A percentile compares a stretch with the other conserved stretches of the same genome.
Evolutionary conservation across 2,113 vertebrate species (phyloP).

Genomic region (Microcebus lehilahytsara): DNA sequence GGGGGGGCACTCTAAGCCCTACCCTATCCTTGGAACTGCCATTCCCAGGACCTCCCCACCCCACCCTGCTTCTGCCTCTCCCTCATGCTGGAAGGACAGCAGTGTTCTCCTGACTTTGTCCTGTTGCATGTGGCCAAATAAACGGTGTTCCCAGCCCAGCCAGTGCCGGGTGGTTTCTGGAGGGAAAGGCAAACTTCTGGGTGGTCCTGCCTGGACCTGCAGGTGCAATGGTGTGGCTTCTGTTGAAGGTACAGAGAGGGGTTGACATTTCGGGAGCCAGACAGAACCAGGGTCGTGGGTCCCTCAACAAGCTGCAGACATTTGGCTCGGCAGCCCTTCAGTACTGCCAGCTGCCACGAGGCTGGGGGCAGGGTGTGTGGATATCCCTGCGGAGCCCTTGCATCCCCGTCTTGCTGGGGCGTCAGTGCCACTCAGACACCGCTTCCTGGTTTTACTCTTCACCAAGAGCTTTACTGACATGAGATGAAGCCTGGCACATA

Average conservation of each 20-base stretch:
- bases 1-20: not conserved
- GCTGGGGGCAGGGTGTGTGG: accelerated
- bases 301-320: not conserved
- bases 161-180: constrained; percentile 26
- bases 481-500: not conserved
- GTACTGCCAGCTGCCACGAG: not conserved
- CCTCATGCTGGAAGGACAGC: not conserved
- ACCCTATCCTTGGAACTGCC: not conserved
- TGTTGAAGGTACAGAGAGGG: not conserved
- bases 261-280: not conserved
- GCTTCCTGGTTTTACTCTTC: not conserved
- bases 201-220: not conserved
- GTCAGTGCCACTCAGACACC: not conserved
- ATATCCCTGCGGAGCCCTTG: too few relatives aligned
- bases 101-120: not conserved
- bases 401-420: not conserved
- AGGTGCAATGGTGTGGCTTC: not conserved
- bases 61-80: not conserved
- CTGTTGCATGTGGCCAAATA: constrained; percentile 60
- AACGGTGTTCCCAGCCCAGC: constrained; percentile 45
- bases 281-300: not conserved
- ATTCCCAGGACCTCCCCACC: not conserved
- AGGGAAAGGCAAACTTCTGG: not conserved
- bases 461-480: not conserved
- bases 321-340: not conserved